phyloP scores from a whole-genome alignment of 2,888 invertebrate species.

The Harpalus rufipes region DNA sequence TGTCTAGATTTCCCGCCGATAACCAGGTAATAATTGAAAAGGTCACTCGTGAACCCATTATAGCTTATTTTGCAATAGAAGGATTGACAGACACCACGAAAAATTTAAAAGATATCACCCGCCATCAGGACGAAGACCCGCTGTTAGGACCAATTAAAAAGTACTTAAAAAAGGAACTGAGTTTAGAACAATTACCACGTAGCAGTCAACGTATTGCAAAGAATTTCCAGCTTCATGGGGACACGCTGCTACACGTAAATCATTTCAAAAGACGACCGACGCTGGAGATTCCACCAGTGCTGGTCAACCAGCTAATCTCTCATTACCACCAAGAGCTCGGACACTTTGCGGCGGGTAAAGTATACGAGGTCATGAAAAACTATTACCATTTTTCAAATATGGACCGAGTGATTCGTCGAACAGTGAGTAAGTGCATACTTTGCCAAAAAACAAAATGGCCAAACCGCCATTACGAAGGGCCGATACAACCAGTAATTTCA shows the following conservation, averaged over 20 bases:
- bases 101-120: neutral
- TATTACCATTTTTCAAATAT: neutral
- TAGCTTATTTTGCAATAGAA: neutral
- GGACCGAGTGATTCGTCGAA: neutral
- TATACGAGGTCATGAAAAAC: neutral
- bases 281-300: neutral
- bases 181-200: neutral
- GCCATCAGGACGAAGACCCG: neutral
- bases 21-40: neutral
- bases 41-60: neutral
- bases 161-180: neutral
- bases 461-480: neutral
- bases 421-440: slow-evolving; percentile 11
- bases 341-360: neutral
- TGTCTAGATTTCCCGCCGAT: slow-evolving; percentile 69
- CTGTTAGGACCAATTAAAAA: neutral
- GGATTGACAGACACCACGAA: neutral
- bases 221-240: neutral
- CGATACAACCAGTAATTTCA: neutral
- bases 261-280: neutral
- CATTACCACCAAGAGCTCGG: neutral
- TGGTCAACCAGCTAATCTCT: neutral
- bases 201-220: neutral
- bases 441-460: slow-evolving; percentile 48
- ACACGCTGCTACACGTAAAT: neutral